Evolutionary conservation across 2,888 invertebrate species (phyloP).

Genomic region (Euclidia mi): DNA sequence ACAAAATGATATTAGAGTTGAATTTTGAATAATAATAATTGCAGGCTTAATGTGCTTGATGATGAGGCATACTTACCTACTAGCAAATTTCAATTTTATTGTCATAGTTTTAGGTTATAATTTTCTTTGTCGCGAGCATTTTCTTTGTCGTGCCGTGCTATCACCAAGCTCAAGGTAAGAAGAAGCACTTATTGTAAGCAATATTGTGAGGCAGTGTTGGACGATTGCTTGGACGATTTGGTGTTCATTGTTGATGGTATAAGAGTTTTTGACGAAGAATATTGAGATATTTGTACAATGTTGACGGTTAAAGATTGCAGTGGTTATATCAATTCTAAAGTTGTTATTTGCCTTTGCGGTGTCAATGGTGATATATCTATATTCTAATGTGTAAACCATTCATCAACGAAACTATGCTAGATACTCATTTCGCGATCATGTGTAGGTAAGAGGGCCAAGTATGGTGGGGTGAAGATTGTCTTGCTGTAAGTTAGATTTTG

Average conservation of each 20-base stretch:
- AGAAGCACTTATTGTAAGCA: slow-evolving; percentile 31
- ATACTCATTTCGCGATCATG: slow-evolving; percentile 17
- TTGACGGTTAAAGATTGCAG: slow-evolving; percentile 30
- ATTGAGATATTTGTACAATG: slow-evolving; percentile 14
- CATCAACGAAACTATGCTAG: slow-evolving; percentile 51
- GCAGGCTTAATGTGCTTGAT: no score
- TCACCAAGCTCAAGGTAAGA: no score
- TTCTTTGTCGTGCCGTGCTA: no score
- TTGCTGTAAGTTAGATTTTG: no score
- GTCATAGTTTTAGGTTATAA: no score
- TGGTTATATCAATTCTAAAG: slow-evolving; percentile 35
- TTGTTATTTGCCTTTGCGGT: slow-evolving; percentile 46
- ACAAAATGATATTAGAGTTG: no score
- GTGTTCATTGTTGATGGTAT: slow-evolving; percentile 1
- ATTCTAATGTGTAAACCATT: slow-evolving; percentile 23
- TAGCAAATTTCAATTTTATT: no score
- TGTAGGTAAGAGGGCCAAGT: slow-evolving; percentile 6
- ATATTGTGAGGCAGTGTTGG: slow-evolving; percentile 27
- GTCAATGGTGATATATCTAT: slow-evolving; percentile 35
- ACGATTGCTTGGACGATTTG: slow-evolving; percentile 5
- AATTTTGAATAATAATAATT: no score
- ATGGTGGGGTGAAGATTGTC: slow-evolving; percentile 7
- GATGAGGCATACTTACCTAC: no score
- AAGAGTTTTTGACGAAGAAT: slow-evolving; percentile 36
- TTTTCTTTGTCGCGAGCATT: no score